These are phyloP conservation scores for Melieria crassipennis DNA, from an alignment of 2,888 invertebrate genomes.

Conservation along the genomic window DNA sequence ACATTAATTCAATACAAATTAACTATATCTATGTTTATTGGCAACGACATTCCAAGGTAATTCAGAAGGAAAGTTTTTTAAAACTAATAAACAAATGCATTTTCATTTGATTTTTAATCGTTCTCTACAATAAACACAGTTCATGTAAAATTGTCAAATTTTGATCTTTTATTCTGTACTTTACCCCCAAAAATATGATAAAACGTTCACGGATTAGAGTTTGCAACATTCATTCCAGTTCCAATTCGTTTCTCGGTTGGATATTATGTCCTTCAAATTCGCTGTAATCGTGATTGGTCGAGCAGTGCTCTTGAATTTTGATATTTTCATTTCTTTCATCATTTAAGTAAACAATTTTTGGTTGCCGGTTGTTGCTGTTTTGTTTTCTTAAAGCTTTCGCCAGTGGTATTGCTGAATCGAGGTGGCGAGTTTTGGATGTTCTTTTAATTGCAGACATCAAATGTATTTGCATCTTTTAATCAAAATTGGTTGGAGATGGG, in stretches of 20 bases:
- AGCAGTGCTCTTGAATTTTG: background rate
- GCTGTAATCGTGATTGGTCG: background rate
- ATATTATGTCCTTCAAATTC: background rate
- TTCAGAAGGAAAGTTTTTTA: background rate
- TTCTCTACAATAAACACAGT: too few relatives aligned
- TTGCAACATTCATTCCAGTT: background rate
- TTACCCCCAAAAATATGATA: background rate
- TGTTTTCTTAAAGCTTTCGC: slow-evolving; percentile 22
- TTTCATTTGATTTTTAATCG: background rate
- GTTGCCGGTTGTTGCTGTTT: slow-evolving; percentile 3
- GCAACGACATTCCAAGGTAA: slow-evolving; percentile 4
- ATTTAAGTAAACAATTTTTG: background rate
- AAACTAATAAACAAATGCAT: slow-evolving; percentile 4
- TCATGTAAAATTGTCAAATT: background rate
- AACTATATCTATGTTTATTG: slow-evolving; percentile 11
- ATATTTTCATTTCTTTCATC: too few relatives aligned
- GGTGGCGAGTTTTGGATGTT: background rate
- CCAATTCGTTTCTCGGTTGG: background rate
- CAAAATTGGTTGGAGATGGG: too few relatives aligned
- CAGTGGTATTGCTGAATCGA: background rate
- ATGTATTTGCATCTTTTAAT: background rate
- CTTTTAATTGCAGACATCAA: background rate
- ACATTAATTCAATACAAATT: background rate
- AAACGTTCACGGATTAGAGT: background rate
- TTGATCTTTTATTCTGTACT: slow-evolving; percentile 24